Base-by-base conservation (phyloP, 2,113 vertebrate genomes). In the Elachura formosa region DNA sequence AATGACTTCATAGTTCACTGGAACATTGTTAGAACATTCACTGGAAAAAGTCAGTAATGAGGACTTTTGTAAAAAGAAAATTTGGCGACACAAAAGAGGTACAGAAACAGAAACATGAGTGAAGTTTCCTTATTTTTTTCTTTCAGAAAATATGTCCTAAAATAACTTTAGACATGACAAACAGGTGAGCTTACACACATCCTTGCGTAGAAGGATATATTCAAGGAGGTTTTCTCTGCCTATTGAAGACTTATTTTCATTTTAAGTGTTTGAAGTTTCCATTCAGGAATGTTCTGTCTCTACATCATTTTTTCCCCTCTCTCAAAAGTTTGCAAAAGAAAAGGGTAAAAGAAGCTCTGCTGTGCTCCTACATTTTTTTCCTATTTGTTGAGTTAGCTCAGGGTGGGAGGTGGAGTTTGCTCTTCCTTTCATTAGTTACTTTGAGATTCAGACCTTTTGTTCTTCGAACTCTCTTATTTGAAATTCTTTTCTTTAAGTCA, bases 371-470 rank as follows among this genome's bases (percentile, higher is more conserved):
- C 11, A 38, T 74, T 82, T 95, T 95, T 61, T 94, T 89, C 62
- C 81, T 89, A 62, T 93, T 87, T 87, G 93, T 90, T 75, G 69
- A 82, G 21, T 82, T 83, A 97, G 38, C 51, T 89, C n/a, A 67
- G 48, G 29, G 38, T 94, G 55, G 88, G 72, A 92, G 76, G 54
- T 80, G 56, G 88, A 90, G 88, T 73, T 82, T 94, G 20, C 69
- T 72, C 38, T 92, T 85, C 81, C 92, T 86, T 97, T 96, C 82
- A 83, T 97, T 94, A 95, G 87, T 77, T 96, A 59, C 89, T 97
- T 97, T 97, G 93, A 97, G 91, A 97, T 96, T 96, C 84, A 73
- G 45, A 90, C 89, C 80, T 97, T 97, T 96, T 97, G 84, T 97
- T 97, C 93, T 95, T 92, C 23, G 0, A 54, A 61, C 86, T 45